phyloP scores from a whole-genome alignment of 2,888 invertebrate species.

The Sepioteuthis lessoniana region DNA sequence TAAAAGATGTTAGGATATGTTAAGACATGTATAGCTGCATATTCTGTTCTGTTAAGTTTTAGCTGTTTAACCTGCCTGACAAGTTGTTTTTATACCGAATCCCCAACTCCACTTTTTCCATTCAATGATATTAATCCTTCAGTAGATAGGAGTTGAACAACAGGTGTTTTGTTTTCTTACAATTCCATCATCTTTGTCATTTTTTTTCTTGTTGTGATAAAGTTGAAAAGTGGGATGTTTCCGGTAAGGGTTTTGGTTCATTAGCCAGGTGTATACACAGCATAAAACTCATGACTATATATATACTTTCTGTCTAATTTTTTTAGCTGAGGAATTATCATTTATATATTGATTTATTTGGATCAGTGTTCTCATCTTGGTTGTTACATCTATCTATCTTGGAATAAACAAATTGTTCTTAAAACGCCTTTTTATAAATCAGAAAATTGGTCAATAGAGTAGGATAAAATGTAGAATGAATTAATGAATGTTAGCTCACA shows the following conservation, averaged over 20 bases:
- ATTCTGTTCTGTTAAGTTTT: background rate
- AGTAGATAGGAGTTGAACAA: background rate
- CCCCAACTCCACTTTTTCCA: background rate
- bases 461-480: no score
- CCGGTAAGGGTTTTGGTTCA: conserved; percentile 5
- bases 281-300: background rate
- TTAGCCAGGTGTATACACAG: background rate
- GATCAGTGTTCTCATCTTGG: no score
- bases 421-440: no score
- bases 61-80: background rate
- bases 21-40: background rate
- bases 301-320: no score
- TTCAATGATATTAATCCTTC: background rate
- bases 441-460: no score
- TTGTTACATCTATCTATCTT: no score
- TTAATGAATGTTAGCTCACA: no score
- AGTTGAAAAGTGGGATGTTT: background rate
- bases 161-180: background rate
- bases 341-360: no score
- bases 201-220: background rate
- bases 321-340: no score
- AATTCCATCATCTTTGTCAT: background rate
- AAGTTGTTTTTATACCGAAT: background rate
- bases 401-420: no score
- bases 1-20: background rate